Percentiles rank a stretch among this genome's conserved stretches.
phyloP scores from a whole-genome alignment of 1,140 invertebrate genomes.

The Drosophila bipectinata region DNA sequence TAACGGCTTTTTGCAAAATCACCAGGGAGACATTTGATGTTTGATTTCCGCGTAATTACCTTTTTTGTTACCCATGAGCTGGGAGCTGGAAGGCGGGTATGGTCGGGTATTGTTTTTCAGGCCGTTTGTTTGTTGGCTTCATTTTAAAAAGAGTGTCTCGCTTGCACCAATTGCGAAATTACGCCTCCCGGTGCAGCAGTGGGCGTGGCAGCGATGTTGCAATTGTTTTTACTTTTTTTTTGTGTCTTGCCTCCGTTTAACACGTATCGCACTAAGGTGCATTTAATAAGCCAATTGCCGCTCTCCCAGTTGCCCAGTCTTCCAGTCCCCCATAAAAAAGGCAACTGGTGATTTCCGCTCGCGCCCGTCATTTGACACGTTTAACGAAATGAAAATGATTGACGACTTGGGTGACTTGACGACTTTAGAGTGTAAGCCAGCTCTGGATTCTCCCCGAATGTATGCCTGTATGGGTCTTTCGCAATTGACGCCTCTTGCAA shows the following conservation, averaged over 20 bases:
- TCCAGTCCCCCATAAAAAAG: conserved; percentile 47
- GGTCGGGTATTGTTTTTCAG: conserved; percentile 31
- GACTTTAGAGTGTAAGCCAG: conserved; percentile 2
- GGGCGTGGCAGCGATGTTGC: conserved; percentile 27
- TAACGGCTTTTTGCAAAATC: conserved; percentile 56
- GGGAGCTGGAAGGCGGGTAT: neutral
- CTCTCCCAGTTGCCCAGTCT: conserved; percentile 15
- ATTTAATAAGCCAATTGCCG: conserved; percentile 42
- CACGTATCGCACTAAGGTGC: conserved; percentile 53
- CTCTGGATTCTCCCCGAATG: conserved; percentile 16
- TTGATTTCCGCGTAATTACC: conserved; percentile 61
- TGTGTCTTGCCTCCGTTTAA: conserved; percentile 10
- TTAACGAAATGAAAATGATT: conserved; percentile 76
- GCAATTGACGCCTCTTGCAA: conserved; percentile 48
- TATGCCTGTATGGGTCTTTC: neutral
- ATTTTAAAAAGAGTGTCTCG: conserved; percentile 27
- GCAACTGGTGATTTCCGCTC: conserved; percentile 59
- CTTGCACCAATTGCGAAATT: conserved; percentile 48
- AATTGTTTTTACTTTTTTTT: conserved; percentile 30
- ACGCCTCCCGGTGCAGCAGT: conserved; percentile 33
- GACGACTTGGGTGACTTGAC: conserved; percentile 52
- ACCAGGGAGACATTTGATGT: conserved; percentile 58
- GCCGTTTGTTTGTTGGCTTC: neutral
- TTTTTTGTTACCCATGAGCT: conserved; percentile 32
- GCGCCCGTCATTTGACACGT: conserved; percentile 68